Conservation (phyloP, 2,888 invertebrate genomes). For the Aphrophora alni region DNA sequence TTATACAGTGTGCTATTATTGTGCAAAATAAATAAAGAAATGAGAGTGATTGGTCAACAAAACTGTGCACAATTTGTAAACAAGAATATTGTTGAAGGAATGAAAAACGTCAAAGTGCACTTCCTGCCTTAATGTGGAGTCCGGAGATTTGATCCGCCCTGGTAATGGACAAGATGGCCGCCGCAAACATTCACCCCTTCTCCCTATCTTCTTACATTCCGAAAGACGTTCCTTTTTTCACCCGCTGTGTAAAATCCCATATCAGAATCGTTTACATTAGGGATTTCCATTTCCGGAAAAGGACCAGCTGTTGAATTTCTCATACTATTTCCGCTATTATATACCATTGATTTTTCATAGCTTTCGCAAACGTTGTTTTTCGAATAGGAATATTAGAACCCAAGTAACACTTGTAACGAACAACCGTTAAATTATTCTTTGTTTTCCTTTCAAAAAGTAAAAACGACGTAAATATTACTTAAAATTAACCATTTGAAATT, state of each 20-base stretch:
- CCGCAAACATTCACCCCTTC: background rate
- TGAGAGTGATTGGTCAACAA: background rate
- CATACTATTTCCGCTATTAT: background rate
- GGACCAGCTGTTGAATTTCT: background rate
- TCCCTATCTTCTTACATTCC: background rate
- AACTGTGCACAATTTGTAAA: background rate
- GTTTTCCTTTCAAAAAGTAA: no score
- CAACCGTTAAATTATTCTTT: no score
- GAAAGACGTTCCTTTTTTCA: background rate
- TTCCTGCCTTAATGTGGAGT: background rate
- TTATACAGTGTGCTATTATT: background rate
- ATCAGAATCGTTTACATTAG: constrained; percentile 1
- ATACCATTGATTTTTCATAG: background rate
- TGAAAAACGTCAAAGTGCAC: constrained; percentile 1
- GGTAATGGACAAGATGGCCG: constrained; percentile 6
- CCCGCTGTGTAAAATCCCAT: constrained; percentile 1
- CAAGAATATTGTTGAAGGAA: background rate
- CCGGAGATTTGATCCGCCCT: constrained; percentile 2
- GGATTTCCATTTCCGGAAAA: background rate
- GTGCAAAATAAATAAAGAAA: background rate
- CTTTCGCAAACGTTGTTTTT: background rate
- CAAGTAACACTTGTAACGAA: no score
- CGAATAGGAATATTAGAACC: background rate
- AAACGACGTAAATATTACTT: no score
- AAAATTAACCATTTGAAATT: no score